Base-by-base conservation (phyloP, 2,797 vertebrate genomes). In the Triplophysa yarkandensis region DNA sequence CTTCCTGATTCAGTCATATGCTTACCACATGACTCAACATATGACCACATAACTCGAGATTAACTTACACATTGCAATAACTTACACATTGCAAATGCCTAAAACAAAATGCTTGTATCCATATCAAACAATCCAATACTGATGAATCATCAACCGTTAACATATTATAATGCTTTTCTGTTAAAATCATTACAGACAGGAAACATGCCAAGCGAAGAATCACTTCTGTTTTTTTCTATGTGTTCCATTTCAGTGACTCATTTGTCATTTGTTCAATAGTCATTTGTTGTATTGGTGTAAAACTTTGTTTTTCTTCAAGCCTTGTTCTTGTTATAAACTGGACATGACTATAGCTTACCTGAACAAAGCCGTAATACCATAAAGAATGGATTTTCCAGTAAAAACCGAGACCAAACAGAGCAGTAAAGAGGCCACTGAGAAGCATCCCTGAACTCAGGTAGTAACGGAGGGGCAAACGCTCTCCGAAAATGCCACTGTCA, bases 391-490 rank as follows among this genome's bases (percentile, higher is more conserved):
- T 95, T 46, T 94, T 71, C 95, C 92, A 95, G 91, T 95, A 99
- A 89, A 91, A 99, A 1, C 94, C 95, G 0, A 98, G 86, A 55
- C 98, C 98, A 0, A 99, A 93, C 27, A 99, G 93, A 0, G 85
- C 44, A 0, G 98, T 98, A 81, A 98, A 98, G 62, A 98, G 65
- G 3, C 97, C 96, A 0, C 95, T 97, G 81, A 93, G 87, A 74
- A 98, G 50, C 98, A 99, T 98, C 10, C 98, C 98, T 0, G 85
- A 81, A 0, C 93, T 93, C 11, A 99, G 92, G 89, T 98, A 99
- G 71, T 97, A 98, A 1, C 98, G 93, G 46, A 99, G 89, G 0
- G 98, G 94, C 32, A 99, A 91, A 0, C 98, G 94, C 88, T 99
- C 98, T 8, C 96, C 95, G 0, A 99, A 98, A 23, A 99, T 95